Evolutionary conservation across 2,888 invertebrate genomes (phyloP).

Genomic region (Thera britannica): DNA sequence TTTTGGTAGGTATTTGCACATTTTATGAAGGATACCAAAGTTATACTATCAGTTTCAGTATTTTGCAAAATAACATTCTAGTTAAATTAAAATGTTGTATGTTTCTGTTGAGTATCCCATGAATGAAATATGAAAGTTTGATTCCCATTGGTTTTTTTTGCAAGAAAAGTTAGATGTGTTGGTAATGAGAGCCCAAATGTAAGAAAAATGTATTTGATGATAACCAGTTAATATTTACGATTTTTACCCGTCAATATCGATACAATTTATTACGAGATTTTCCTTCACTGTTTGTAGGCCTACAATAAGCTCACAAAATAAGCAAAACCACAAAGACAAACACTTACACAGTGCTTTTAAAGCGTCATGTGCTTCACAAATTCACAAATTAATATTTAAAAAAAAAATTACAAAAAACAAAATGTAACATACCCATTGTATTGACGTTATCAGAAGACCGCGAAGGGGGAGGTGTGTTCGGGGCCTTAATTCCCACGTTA

Average conservation of each 20-base stretch:
- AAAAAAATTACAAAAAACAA: not conserved
- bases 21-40: not conserved
- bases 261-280: not conserved
- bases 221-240: too few relatives aligned
- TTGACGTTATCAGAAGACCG: conserved; percentile 80
- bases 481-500: conserved; percentile 69
- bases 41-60: conserved; percentile 25
- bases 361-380: conserved; percentile 42
- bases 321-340: conserved; percentile 56
- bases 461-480: conserved; percentile 77
- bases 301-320: conserved; percentile 44
- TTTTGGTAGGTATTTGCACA: too few relatives aligned
- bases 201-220: too few relatives aligned
- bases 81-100: not conserved
- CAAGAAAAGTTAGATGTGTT: conserved; percentile 3
- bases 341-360: conserved; percentile 40
- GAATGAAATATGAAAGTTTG: not conserved
- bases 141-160: conserved; percentile 6
- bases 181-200: conserved; percentile 5
- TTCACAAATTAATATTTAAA: conserved; percentile 1
- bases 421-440: conserved; percentile 70
- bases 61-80: conserved; percentile 36
- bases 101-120: conserved; percentile 10
- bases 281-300: not conserved
- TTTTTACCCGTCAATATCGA: not conserved